phyloP scores from a whole-genome alignment of 2,113 vertebrate genomes.

The Gorsachius goisagi region DNA sequence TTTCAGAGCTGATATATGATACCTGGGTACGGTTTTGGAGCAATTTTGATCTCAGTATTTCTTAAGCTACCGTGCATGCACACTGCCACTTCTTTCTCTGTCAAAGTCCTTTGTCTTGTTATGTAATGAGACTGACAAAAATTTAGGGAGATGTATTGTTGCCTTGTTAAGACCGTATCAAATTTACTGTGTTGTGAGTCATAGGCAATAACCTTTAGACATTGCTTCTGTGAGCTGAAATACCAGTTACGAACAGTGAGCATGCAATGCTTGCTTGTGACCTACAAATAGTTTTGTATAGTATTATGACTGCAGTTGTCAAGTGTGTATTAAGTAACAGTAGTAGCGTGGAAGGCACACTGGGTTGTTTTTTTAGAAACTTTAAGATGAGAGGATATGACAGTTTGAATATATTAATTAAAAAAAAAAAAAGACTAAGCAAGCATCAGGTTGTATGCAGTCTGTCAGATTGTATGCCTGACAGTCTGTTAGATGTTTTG shows the following conservation, averaged over 20 bases:
- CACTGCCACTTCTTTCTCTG: not conserved
- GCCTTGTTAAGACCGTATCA: not conserved
- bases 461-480: not conserved
- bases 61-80: not conserved
- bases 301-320: not conserved
- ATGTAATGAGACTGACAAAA: not conserved
- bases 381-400: not conserved
- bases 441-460: not conserved
- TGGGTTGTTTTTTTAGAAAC: not conserved
- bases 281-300: not conserved
- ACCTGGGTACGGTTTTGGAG: not conserved
- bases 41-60: not conserved
- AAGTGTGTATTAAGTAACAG: not conserved
- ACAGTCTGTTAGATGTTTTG: not conserved
- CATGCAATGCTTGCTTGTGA: not conserved
- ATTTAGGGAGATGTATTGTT: not conserved
- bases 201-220: not conserved
- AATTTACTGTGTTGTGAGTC: accelerated
- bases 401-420: not conserved
- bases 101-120: not conserved
- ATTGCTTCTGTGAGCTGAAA: not conserved
- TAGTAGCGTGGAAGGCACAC: not conserved
- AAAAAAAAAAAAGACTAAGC: not conserved
- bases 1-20: not conserved
- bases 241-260: not conserved